Base-by-base conservation (phyloP, 2,113 vertebrate species). In the Antennarius striatus region DNA sequence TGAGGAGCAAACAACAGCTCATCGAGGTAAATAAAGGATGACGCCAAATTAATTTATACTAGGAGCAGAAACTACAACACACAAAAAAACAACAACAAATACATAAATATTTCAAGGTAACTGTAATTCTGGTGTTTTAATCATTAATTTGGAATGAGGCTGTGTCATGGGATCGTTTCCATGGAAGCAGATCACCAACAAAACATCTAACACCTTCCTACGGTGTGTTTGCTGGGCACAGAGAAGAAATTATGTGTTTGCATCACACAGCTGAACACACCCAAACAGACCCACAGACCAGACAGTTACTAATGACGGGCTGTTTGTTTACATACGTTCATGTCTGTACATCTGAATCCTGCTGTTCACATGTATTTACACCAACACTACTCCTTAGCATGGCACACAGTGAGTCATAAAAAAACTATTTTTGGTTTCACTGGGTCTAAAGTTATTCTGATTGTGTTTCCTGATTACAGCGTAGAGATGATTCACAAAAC, bases 281-380 rank as follows among this genome's bases (percentile, higher is more conserved):
- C 36, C 74, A 87, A 80, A 86, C 75, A 40, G 7, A 84, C 73
- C 85, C 83, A 56, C 15, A 71, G 71, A 77, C 72, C 51, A 84
- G 63, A 73, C 65, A 39, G 63, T 16, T 59, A 16, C 14, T 28
- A 70, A 59, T 58, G 39, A n/a, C 22, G 4, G 17, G 28, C 11
- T 46, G 42, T 36, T 2, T 69, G 28, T 67, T 58, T 71, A 61
- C 42, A 49, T 59, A 5, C 39, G 36, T 49, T 4, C 60, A 49
- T 8, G 43, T 56, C 53, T 32, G 13, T 77, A 80, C 85, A 42
- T 82, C 73, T 68, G 6, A 52, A 6, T 42, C 10, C 58, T 62
- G 55, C 49, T 40, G 6, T 49, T 57, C 6, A 17, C 10, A 1
- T 11, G 3, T 39, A 3, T 14, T 43, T 43, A 47, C 16, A 43